Evolutionary conservation across 2,797 vertebrate genomes (phyloP).

Genomic region (Acomys russatus): DNA sequence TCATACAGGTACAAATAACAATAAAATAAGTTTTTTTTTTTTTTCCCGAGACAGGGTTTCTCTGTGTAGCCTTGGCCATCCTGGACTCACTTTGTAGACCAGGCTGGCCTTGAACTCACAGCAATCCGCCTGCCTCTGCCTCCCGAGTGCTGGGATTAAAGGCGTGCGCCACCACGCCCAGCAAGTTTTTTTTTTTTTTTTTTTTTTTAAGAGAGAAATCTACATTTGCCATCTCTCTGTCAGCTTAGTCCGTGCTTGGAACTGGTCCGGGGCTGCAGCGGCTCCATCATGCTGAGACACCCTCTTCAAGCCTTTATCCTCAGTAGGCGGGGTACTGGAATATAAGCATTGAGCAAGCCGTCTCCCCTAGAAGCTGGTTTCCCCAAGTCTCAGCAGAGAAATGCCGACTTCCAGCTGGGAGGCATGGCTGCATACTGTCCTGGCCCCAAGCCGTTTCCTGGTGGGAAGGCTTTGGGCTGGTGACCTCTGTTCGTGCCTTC

Average conservation of each 20-base stretch:
- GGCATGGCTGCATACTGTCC: not conserved
- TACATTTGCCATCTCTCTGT: rapidly evolving
- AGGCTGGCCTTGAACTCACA: no score
- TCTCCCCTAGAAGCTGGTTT: not conserved
- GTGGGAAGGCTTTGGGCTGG: not conserved
- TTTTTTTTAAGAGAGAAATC: not conserved
- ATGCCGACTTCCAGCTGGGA: not conserved
- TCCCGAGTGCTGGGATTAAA: no score
- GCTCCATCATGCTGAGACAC: not conserved
- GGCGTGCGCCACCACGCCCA: no score
- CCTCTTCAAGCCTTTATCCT: not conserved
- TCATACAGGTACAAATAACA: not conserved
- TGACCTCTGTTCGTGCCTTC: conserved; percentile 17
- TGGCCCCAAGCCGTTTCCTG: conserved; percentile 35
- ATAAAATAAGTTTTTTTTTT: not conserved
- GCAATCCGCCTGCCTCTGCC: no score
- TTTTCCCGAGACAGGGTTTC: no score
- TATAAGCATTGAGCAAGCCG: no score
- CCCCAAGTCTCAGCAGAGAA: not conserved
- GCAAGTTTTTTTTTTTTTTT: not conserved
- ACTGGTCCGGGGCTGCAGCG: not conserved
- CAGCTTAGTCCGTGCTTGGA: not conserved
- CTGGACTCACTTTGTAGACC: no score
- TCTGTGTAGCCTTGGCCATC: no score
- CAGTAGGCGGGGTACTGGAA: not conserved